Evolutionary conservation across 2,113 vertebrate genomes (phyloP), one percentile per base, ranked within the genome.

Genomic region (Leucosticte australis): DNA sequence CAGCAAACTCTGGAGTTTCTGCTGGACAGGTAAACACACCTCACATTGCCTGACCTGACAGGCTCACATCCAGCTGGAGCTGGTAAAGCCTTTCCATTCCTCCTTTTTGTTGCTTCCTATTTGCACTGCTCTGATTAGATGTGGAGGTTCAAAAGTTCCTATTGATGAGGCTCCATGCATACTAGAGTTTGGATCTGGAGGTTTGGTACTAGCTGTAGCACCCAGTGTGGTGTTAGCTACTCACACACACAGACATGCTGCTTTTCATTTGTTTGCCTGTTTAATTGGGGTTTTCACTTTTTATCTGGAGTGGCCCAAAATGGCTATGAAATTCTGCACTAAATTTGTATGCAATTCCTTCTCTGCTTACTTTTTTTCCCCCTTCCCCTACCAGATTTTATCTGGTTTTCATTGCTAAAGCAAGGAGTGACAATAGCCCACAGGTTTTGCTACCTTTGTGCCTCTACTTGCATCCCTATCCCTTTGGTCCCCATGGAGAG

Each of bases 381-480:
- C 17, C 62, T 83, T 63, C 33, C 52, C 42, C 76, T 52, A 28
- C 20, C 44, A 64, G 39, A 64, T 83, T 81, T 87, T 75, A 75
- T 26, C 65, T 82, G 44, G 1, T 73, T 93, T 87, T 75, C 88
- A 59, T 53, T 60, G 64, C 50, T 79, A 55, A 82, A 69, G n/a
- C 49, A 79, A 77, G n/a, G 71, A 87, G 8, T 47, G 60, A 65
- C 83, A 89, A 92, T 62, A 93, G 37, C 56, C 60, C 62, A 24
- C 41, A 62, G 93, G 37, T 90, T 95, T 95, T 75, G 55, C 92
- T 95, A 90, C 69, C 33, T 79, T 52, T 90, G 59, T 88, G 26
- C 67, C 81, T 93, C 53, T 71, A 1, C 13, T 81, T 64, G 28
- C 57, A 84, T 23, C 53, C 23, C 27, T 56, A 13, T 60, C 79